Evolutionary conservation across 2,888 invertebrate genomes (phyloP).

Genomic region (Rhynchonema sp.): DNA sequence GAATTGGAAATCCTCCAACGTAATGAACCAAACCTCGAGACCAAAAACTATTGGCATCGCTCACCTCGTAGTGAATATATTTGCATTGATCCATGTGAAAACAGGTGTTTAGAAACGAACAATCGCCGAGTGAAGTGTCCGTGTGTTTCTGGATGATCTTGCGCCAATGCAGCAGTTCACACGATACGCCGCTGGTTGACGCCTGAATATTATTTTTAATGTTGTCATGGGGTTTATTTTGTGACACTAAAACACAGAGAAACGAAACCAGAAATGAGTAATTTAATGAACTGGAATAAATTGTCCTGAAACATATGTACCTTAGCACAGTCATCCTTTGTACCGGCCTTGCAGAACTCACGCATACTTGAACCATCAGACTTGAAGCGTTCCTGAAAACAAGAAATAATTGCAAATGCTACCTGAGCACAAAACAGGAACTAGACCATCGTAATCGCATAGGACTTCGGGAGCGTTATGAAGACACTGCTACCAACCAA

Average conservation of each 20-base stretch:
- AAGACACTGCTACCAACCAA: too few species aligned
- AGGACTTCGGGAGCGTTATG: too few species aligned
- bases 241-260: too few species aligned
- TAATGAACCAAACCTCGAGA: too few species aligned
- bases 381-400: slow-evolving; percentile 67
- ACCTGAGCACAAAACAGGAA: too few species aligned
- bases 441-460: too few species aligned
- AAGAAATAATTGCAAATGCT: too few species aligned
- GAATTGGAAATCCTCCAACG: too few species aligned
- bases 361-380: slow-evolving; percentile 35
- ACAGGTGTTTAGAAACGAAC: slow-evolving; percentile 90
- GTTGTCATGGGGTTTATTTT: too few species aligned
- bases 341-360: slow-evolving; percentile 92
- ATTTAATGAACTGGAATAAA: neutral
- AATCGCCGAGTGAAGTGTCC: slow-evolving; percentile 81
- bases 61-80: slow-evolving; percentile 88
- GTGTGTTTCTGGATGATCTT: slow-evolving; percentile 90
- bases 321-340: slow-evolving; percentile 56
- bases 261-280: too few species aligned
- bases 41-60: neutral
- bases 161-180: slow-evolving; percentile 79
- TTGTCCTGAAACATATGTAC: neutral
- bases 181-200: slow-evolving; percentile 36
- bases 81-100: slow-evolving; percentile 98
- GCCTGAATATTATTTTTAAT: too few species aligned